Base-by-base conservation (phyloP, 2,113 vertebrate genomes). In the Meleagris gallopavo region DNA sequence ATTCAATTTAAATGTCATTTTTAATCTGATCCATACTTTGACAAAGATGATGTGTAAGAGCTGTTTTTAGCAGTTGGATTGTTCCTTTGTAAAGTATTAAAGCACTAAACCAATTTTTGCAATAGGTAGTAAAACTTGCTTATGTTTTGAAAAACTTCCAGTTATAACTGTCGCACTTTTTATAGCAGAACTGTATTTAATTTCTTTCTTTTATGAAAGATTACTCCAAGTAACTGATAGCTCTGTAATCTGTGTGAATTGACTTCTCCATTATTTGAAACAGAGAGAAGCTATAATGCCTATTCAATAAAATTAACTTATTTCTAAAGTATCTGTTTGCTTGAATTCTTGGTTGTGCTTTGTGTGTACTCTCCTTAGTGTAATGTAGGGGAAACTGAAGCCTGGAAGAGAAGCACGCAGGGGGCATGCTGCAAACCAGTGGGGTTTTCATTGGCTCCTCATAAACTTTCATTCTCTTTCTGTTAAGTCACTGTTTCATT, bases 171-270 rank as follows among this genome's bases (percentile, higher is more conserved):
- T 96, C 54, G 96, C 97, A 97, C 93, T 97, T 98, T 98, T 98
- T 97, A 97, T 97, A 98, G 97, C 95, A 96, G 91, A 97, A 97
- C 83, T 97, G 96, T 97, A 96, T 98, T 97, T 97, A 81, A 96
- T 97, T 97, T 97, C 97, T 98, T 98, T 98, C 97, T 98, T 98
- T 98, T 97, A 97, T 96, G 98, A 97, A 98, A 98, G 97, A 98
- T 93, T 94, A 97, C 89, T 97, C 96, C 40, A 96, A 97, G 96
- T 98, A 97, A 96, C 96, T 96, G 94, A 96, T 97, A 97, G 96
- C 96, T 97, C 97, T 98, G 97, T 98, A 97, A 97, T 95, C 97
- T 48, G 74, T 97, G 97, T 97, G 97, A 97, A 86, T 73, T 54
- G 38, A 96, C 97, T 97, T 97, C 97, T 97, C 97, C 81, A 52